Percentiles rank a stretch among this genome's conserved stretches.
phyloP scores from a whole-genome alignment of 2,888 invertebrate genomes.

The Hyposoter didymator region DNA sequence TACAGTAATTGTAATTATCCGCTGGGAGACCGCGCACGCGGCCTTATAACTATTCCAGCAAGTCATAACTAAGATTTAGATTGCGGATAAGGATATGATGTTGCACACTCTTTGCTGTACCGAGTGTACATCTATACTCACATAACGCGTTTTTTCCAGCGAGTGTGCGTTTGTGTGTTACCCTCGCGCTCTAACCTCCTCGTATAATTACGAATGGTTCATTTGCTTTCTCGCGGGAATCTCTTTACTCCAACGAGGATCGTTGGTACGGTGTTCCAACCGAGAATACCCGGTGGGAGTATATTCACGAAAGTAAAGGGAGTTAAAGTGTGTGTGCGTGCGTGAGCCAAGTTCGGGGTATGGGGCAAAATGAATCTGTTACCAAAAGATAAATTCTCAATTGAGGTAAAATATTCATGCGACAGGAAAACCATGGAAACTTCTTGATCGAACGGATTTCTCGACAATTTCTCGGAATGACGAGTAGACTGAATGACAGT shows the following conservation, averaged over 20 bases:
- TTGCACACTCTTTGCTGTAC: conserved; percentile 48
- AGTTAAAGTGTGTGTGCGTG: background rate
- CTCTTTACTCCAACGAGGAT: conserved; percentile 63
- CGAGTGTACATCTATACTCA: conserved; percentile 33
- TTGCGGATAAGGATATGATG: conserved; percentile 72
- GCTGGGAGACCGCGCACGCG: conserved; percentile 52
- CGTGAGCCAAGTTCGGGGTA: background rate
- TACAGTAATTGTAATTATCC: conserved; percentile 76
- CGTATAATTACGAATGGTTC: conserved; percentile 75
- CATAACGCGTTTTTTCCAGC: conserved; percentile 51
- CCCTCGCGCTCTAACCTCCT: conserved; percentile 65
- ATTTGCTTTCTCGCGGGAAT: conserved; percentile 75
- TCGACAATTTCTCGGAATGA: background rate
- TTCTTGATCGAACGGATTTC: background rate
- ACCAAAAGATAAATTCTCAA: background rate
- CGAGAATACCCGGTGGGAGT: conserved; percentile 7
- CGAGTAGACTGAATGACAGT: too few species aligned
- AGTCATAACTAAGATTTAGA: conserved; percentile 77
- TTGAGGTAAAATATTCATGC: background rate
- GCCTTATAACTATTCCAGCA: conserved; percentile 67
- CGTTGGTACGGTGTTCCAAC: conserved; percentile 4
- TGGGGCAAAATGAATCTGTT: conserved; percentile 12
- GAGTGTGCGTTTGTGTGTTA: conserved; percentile 59
- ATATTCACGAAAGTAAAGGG: conserved; percentile 21
- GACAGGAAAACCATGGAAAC: background rate